Evolutionary conservation across 1,140 invertebrate species (phyloP).

Genomic region (Drosophila bocki): DNA sequence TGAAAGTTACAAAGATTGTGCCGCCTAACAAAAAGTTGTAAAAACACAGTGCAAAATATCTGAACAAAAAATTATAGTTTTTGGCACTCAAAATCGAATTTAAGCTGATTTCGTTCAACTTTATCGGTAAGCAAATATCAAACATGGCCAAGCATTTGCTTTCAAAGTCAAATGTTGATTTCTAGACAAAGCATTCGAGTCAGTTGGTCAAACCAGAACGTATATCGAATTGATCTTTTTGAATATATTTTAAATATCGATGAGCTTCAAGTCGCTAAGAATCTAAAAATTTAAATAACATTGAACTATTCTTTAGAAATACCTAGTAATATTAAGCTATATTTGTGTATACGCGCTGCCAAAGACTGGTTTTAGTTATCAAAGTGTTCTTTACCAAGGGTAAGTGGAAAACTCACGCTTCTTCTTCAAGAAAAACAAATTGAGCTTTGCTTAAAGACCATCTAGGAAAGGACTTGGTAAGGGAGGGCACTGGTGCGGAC

Average conservation of each 20-base stretch:
- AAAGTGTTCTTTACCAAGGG: not conserved
- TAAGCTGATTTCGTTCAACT: not conserved
- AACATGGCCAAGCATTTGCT: not conserved
- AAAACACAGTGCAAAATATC: constrained; percentile 4
- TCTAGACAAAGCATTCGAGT: not conserved
- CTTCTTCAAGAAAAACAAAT: too few relatives aligned
- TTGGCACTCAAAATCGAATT: not conserved
- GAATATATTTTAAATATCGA: constrained; percentile 10
- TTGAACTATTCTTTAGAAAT: not conserved
- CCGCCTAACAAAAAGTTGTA: constrained; percentile 5
- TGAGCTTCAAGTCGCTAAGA: too few relatives aligned
- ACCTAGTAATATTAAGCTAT: not conserved
- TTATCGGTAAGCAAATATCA: constrained; percentile 9
- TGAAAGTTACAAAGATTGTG: constrained; percentile 9
- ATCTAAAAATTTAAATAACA: not conserved
- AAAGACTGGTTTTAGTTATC: not conserved
- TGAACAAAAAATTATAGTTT: not conserved
- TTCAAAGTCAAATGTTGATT: constrained; percentile 1
- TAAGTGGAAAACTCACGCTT: not conserved
- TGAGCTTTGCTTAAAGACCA: too few relatives aligned
- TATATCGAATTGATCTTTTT: constrained; percentile 9
- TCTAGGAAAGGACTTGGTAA: too few relatives aligned
- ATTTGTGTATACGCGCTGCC: not conserved
- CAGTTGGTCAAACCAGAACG: constrained; percentile 10
- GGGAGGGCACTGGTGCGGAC: too few relatives aligned